phyloP scores from a whole-genome alignment of 2,797 vertebrate genomes.

The Poecilia wingei region DNA sequence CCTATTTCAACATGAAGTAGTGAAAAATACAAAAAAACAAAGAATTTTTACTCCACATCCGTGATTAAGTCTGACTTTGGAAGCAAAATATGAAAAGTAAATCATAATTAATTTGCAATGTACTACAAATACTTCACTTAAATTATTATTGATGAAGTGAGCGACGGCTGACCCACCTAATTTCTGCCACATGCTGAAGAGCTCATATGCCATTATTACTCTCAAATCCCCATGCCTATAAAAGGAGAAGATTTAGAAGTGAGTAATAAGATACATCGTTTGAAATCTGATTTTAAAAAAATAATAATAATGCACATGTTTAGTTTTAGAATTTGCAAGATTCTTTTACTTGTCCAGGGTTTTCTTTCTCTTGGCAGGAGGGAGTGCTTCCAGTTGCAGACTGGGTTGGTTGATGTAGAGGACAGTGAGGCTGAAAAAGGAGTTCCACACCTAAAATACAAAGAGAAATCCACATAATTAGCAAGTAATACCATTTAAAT shows the following conservation, averaged over 20 bases:
- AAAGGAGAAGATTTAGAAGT: slow-evolving; percentile 2
- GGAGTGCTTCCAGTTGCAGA: slow-evolving; percentile 92
- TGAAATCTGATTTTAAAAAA: neutral
- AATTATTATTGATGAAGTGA: neutral
- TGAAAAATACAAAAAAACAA: neutral
- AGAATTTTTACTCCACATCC: neutral
- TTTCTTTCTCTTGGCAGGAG: slow-evolving; percentile 92
- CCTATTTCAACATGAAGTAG: neutral
- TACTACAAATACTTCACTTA: neutral
- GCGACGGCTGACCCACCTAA: slow-evolving; percentile 80
- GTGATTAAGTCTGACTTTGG: neutral
- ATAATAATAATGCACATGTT: neutral
- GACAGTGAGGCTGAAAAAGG: slow-evolving; percentile 97
- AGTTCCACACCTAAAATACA: slow-evolving; percentile 93
- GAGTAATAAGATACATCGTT: neutral
- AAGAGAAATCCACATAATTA: slow-evolving; percentile 2
- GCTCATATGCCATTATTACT: slow-evolving; percentile 98
- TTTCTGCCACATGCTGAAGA: slow-evolving; percentile 99
- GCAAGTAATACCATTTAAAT: neutral
- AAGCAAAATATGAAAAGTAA: neutral
- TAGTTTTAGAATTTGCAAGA: neutral
- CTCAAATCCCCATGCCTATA: slow-evolving; percentile 95
- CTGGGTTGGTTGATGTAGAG: slow-evolving; percentile 99
- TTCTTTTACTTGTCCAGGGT: slow-evolving; percentile 92
- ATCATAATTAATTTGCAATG: neutral